A percentile compares a stretch with the other conserved stretches of the same genome.
These are phyloP conservation scores for Suncus etruscus DNA, from an alignment of 2,113 vertebrate species.

Conservation along the genomic window DNA sequence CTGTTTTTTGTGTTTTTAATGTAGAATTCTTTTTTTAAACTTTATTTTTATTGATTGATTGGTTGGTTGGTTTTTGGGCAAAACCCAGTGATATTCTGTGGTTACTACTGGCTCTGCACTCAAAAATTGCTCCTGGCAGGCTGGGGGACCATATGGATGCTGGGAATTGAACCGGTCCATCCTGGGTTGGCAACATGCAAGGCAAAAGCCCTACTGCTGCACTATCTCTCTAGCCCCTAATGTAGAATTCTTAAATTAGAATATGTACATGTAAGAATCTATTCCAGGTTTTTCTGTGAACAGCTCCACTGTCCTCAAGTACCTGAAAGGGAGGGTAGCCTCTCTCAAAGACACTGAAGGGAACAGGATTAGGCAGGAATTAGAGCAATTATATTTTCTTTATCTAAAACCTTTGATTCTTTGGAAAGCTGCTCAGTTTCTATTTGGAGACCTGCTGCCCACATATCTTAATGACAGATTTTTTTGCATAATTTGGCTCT, in stretches of 20 bases:
- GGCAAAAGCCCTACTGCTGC: too few species aligned
- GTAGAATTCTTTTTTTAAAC: background rate
- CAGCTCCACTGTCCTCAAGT: conserved; percentile 55
- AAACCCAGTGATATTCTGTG: too few species aligned
- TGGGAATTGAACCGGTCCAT: too few species aligned
- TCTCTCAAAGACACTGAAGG: conserved; percentile 56
- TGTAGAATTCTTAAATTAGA: conserved; percentile 59
- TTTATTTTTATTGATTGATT: too few species aligned
- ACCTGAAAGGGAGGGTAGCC: conserved; percentile 54
- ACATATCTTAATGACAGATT: conserved; percentile 73
- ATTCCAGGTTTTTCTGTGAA: conserved; percentile 68
- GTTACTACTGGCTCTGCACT: too few species aligned
- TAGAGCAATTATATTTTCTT: conserved; percentile 70
- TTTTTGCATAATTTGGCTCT: conserved; percentile 74
- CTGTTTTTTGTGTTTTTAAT: background rate
- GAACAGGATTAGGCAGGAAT: conserved; percentile 70
- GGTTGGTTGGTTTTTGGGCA: too few species aligned
- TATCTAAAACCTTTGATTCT: conserved; percentile 73
- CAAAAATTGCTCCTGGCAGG: too few species aligned
- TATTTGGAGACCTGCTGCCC: conserved; percentile 76
- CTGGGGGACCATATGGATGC: too few species aligned
- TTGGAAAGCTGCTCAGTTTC: conserved; percentile 71
- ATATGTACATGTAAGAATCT: conserved; percentile 38
- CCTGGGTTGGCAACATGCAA: too few species aligned
- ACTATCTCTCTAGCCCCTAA: background rate